phyloP scores from a whole-genome alignment of 1,140 invertebrate species.

The Bathynomus jamesi region DNA sequence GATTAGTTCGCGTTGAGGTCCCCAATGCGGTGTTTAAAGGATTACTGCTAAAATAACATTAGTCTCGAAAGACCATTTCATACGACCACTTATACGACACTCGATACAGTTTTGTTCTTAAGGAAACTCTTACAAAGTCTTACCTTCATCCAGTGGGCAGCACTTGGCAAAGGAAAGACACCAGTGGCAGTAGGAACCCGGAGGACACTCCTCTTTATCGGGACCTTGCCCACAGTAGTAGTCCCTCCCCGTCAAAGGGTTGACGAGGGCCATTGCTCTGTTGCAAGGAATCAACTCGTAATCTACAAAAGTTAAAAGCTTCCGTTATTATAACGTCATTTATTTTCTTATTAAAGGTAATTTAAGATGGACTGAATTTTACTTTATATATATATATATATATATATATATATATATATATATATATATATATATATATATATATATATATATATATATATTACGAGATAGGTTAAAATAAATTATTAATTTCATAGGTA shows the following conservation, averaged over 20 bases:
- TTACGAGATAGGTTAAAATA: not conserved
- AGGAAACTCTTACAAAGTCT: too few species aligned
- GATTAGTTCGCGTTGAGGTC: too few species aligned
- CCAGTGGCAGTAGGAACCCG: slow-evolving; percentile 73
- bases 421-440: not conserved
- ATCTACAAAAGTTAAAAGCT: slow-evolving; percentile 51
- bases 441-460: slow-evolving; percentile 6
- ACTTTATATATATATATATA: not conserved
- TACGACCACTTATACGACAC: too few species aligned
- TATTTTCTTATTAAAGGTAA: not conserved
- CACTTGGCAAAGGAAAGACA: slow-evolving; percentile 69
- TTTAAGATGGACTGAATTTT: too few species aligned
- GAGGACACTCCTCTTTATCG: slow-evolving; percentile 66
- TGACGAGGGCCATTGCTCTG: slow-evolving; percentile 65
- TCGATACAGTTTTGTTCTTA: too few species aligned
- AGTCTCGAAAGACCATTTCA: too few species aligned
- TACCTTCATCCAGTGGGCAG: slow-evolving; percentile 46
- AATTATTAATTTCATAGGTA: not conserved
- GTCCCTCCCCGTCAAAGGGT: slow-evolving; percentile 61
- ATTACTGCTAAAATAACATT: too few species aligned
- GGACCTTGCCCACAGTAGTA: slow-evolving; percentile 76
- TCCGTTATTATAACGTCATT: slow-evolving; percentile 1
- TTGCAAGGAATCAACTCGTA: slow-evolving; percentile 78
- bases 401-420: slow-evolving; percentile 1
- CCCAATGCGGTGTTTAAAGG: too few species aligned